A percentile compares a stretch with the other conserved stretches of the same genome.
Conservation (phyloP, 2,888 invertebrate genomes). For the Boloria selene region DNA sequence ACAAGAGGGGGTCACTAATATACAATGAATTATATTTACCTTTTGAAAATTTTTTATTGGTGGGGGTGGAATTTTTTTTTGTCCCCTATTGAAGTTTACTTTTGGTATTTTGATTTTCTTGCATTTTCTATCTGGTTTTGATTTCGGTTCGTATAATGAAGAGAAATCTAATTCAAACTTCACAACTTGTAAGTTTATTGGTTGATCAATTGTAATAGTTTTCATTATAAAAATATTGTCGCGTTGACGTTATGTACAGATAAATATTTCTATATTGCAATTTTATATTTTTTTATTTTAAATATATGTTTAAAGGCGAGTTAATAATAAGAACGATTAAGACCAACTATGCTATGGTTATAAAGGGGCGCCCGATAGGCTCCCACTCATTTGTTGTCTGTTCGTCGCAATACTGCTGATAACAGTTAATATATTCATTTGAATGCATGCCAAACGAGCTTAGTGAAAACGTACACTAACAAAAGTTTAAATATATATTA, state of each 20-base stretch:
- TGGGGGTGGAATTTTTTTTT: constrained; percentile 58
- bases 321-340: constrained; percentile 17
- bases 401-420: constrained; percentile 67
- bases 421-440: constrained; percentile 74
- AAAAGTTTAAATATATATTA: not conserved
- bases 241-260: constrained; percentile 29
- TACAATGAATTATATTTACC: constrained; percentile 46
- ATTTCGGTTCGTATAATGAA: constrained; percentile 48
- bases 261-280: constrained; percentile 4
- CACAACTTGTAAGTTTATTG: constrained; percentile 74
- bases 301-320: not conserved
- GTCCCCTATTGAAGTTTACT: constrained; percentile 50
- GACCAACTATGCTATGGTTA: constrained; percentile 23
- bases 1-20: no score
- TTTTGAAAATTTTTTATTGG: constrained; percentile 49
- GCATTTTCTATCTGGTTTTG: constrained; percentile 49
- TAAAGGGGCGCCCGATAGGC: constrained; percentile 59
- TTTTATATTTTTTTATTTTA: constrained; percentile 3
- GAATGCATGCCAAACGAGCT: constrained; percentile 70
- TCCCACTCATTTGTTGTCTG: constrained; percentile 69
- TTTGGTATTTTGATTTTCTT: constrained; percentile 62
- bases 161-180: constrained; percentile 70
- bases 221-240: constrained; percentile 54
- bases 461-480: constrained; percentile 51
- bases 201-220: constrained; percentile 64